Percentiles rank a stretch among this genome's conserved stretches.
These are phyloP conservation scores for Gorsachius magnificus DNA, from an alignment of 2,797 vertebrate genomes.

Conservation along the genomic window DNA sequence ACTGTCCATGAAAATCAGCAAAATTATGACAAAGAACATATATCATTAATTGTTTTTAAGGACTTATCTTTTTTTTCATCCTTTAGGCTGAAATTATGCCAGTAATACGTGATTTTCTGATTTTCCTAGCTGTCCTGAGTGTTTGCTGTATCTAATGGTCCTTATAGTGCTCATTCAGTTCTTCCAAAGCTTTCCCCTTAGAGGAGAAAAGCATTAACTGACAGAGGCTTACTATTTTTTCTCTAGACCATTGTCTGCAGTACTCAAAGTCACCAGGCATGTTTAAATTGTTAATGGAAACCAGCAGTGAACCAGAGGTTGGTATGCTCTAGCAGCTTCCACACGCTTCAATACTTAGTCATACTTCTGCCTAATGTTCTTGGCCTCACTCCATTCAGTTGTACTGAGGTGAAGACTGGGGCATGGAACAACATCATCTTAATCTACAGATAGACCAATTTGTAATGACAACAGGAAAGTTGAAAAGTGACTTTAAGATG, in stretches of 20 bases:
- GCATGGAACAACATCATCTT: background rate
- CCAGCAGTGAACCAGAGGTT: background rate
- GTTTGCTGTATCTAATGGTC: background rate
- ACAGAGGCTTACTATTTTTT: background rate
- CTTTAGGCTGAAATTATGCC: background rate
- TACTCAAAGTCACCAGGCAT: background rate
- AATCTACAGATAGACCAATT: background rate
- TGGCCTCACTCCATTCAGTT: background rate
- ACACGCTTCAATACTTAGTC: background rate
- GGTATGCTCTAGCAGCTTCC: background rate
- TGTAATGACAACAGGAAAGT: fast-evolving
- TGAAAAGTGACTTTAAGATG: background rate
- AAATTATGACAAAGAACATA: background rate
- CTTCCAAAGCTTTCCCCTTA: background rate
- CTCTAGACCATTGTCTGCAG: background rate
- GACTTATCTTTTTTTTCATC: background rate
- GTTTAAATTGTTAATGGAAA: background rate
- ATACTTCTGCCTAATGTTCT: background rate
- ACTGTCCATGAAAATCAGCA: background rate
- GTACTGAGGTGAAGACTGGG: background rate
- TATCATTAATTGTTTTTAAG: background rate
- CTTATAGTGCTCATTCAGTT: background rate
- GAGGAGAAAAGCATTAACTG: background rate
- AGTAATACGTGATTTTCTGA: background rate
- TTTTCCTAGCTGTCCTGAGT: background rate